Conservation (phyloP, 1,140 invertebrate genomes). For the Phymastichus coffea region DNA sequence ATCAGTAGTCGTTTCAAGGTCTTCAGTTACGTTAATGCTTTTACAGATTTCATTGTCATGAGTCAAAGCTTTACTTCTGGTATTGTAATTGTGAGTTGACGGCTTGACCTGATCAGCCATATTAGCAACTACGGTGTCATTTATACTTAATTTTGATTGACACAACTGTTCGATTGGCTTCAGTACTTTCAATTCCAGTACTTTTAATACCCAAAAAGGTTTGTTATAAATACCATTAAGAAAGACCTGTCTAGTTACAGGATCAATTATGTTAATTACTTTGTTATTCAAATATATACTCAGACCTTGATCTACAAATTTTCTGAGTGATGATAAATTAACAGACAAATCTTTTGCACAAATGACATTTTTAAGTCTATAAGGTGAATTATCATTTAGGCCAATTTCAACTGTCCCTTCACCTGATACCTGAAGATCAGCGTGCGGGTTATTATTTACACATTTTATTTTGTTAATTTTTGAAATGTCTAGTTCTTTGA, state of each 20-base stretch:
- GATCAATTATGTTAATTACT: background rate
- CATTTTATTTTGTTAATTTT: background rate
- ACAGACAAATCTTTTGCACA: background rate
- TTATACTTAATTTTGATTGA: background rate
- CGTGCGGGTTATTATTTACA: background rate
- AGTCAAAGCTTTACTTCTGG: too few species aligned
- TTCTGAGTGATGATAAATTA: background rate
- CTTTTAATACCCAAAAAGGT: background rate
- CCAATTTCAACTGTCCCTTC: background rate
- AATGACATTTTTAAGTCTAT: background rate
- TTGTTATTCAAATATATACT: background rate
- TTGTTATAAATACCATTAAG: conserved; percentile 32
- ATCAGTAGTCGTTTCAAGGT: too few species aligned
- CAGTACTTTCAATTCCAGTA: background rate
- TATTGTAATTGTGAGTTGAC: too few species aligned
- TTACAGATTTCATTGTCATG: too few species aligned
- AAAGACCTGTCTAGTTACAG: background rate
- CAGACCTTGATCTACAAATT: background rate
- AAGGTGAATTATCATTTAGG: background rate
- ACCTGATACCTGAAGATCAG: background rate
- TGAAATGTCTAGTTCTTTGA: background rate
- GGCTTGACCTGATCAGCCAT: background rate
- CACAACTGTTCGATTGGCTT: background rate
- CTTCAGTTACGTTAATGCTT: too few species aligned
- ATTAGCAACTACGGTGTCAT: background rate